These are phyloP conservation scores for Leptocoma aspasia DNA, from an alignment of 2,113 vertebrate genomes.

Conservation along the genomic window DNA sequence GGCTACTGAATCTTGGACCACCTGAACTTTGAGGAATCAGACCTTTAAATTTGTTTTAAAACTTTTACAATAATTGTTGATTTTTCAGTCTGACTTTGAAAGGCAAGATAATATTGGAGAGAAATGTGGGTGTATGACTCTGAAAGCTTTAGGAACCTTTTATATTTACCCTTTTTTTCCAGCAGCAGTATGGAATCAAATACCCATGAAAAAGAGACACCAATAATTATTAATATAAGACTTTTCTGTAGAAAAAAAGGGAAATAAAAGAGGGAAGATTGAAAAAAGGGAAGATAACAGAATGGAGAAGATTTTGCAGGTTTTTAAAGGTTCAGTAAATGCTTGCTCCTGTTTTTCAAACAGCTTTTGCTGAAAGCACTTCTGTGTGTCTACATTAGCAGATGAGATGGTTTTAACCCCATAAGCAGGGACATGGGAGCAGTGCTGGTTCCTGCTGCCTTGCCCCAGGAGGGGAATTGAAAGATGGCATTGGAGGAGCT, in stretches of 20 bases:
- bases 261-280: not conserved
- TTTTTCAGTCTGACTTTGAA: not conserved
- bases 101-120: not conserved
- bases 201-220: not conserved
- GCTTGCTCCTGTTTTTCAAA: not conserved
- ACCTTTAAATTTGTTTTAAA: not conserved
- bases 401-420: not conserved
- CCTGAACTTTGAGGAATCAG: not conserved
- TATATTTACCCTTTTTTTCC: not conserved
- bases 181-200: not conserved
- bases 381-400: not conserved
- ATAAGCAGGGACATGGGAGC: not conserved
- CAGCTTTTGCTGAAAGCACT: not conserved
- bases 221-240: not conserved
- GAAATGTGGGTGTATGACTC: not conserved
- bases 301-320: not conserved
- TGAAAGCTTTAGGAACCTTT: not conserved
- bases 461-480: not conserved
- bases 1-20: not conserved
- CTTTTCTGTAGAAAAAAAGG: not conserved
- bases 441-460: not conserved
- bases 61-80: not conserved
- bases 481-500: accelerated
- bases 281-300: not conserved
- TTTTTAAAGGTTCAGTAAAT: not conserved